phyloP scores from a whole-genome alignment of 2,888 invertebrate genomes.

The Tridacna crocea region DNA sequence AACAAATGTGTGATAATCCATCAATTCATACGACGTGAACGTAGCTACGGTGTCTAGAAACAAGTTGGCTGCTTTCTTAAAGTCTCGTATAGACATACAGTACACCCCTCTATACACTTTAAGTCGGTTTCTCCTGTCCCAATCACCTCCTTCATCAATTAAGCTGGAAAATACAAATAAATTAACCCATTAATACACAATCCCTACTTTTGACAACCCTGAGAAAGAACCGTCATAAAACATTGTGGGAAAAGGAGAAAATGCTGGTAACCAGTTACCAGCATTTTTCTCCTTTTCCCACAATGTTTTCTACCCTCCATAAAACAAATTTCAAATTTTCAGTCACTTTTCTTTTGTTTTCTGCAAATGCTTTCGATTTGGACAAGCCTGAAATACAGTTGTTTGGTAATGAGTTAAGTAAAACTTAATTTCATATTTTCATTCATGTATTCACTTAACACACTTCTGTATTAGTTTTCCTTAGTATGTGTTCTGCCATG shows the following conservation, averaged over 20 bases:
- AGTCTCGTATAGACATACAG: conserved; percentile 97
- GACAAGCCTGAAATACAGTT: too few species aligned
- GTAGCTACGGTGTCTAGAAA: conserved; percentile 99
- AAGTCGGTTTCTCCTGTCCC: conserved; percentile 98
- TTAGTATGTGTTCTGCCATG: too few species aligned
- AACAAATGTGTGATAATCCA: conserved; percentile 96
- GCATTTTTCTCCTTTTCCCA: not conserved
- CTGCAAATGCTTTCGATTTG: too few species aligned
- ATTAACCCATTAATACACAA: too few species aligned
- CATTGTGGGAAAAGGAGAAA: too few species aligned
- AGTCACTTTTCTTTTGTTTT: too few species aligned
- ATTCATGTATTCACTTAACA: too few species aligned
- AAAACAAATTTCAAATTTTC: not conserved
- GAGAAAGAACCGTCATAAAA: too few species aligned
- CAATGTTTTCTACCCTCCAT: not conserved
- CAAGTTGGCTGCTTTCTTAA: conserved; percentile 95
- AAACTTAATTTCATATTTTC: not conserved
- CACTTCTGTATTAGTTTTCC: too few species aligned
- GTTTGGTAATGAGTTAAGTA: too few species aligned
- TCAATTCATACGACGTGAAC: conserved; percentile 99
- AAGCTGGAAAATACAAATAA: conserved; percentile 79
- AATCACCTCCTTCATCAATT: conserved; percentile 99
- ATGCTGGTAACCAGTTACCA: not conserved
- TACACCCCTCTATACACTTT: conserved; percentile 96
- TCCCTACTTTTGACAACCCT: too few species aligned